Evolutionary conservation across 2,113 vertebrate species (phyloP).

Genomic region (Puffinus mauretanicus): DNA sequence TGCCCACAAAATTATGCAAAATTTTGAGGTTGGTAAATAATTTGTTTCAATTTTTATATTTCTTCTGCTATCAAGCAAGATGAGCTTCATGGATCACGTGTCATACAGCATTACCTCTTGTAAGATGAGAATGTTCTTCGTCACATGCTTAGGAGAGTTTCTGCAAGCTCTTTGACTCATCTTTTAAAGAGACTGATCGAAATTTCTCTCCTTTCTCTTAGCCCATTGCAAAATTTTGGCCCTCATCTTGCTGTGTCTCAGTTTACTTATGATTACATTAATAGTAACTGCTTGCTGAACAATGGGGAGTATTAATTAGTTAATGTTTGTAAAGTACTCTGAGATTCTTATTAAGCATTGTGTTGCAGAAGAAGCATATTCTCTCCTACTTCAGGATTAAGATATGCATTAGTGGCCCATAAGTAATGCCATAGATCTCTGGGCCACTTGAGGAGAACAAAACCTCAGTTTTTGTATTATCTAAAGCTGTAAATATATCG

Average conservation of each 20-base stretch:
- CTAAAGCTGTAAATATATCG: not conserved
- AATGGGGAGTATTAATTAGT: not conserved
- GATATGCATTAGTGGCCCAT: not conserved
- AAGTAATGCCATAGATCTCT: not conserved
- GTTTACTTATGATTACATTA: not conserved
- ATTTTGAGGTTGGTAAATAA: not conserved
- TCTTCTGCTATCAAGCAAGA: not conserved
- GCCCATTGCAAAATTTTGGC: not conserved
- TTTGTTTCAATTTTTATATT: not conserved
- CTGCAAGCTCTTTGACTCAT: not conserved
- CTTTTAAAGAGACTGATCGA: not conserved
- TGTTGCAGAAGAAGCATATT: not conserved
- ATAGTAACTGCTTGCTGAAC: not conserved
- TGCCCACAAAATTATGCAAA: not conserved
- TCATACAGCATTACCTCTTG: not conserved
- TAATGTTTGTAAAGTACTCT: not conserved
- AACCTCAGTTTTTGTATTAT: not conserved
- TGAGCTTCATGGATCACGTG: not conserved
- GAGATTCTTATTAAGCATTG: not conserved
- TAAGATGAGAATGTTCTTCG: rapidly evolving
- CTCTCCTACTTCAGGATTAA: not conserved
- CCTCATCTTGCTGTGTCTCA: not conserved
- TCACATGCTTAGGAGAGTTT: not conserved
- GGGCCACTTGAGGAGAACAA: not conserved
- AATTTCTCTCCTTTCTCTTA: not conserved